Evolutionary conservation across 2,888 invertebrate genomes (phyloP).

Genomic region (Chloroclysta siterata): DNA sequence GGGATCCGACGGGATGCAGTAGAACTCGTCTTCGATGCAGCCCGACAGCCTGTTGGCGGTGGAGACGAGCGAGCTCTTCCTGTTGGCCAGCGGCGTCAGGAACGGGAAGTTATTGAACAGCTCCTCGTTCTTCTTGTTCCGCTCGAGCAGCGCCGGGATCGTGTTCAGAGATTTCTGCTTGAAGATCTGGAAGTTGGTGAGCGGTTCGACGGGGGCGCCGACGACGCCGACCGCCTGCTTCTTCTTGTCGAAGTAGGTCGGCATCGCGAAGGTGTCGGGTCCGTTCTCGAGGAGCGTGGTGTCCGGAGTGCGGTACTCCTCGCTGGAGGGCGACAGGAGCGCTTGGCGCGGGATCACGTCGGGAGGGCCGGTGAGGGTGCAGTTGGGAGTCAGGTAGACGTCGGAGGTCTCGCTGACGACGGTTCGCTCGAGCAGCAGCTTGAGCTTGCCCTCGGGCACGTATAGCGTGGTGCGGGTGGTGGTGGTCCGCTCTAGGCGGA

Average conservation of each 20-base stretch:
- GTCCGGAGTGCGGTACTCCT: slow-evolving; percentile 69
- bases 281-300: slow-evolving; percentile 43
- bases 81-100: slow-evolving; percentile 84
- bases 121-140: slow-evolving; percentile 67
- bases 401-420: slow-evolving; percentile 61
- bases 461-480: slow-evolving; percentile 56
- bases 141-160: slow-evolving; percentile 72
- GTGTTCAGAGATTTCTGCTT: slow-evolving; percentile 81
- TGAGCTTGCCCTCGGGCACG: slow-evolving; percentile 59
- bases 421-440: slow-evolving; percentile 64
- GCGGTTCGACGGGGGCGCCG: slow-evolving; percentile 66
- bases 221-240: slow-evolving; percentile 60
- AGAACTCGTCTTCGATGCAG: slow-evolving; percentile 79
- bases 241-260: slow-evolving; percentile 79
- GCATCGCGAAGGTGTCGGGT: slow-evolving; percentile 72
- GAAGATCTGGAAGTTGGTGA: slow-evolving; percentile 76
- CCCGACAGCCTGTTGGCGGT: slow-evolving; percentile 68
- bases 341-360: slow-evolving; percentile 68
- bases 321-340: slow-evolving; percentile 55
- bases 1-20: slow-evolving; percentile 70
- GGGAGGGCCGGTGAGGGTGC: slow-evolving; percentile 63
- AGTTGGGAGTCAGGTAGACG: slow-evolving; percentile 68
- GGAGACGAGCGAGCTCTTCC: slow-evolving; percentile 74
- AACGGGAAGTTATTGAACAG: slow-evolving; percentile 84
- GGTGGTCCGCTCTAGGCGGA: slow-evolving; percentile 61